phyloP scores from a whole-genome alignment of 1,140 invertebrate species.

The Aphelenchoides fujianensis region DNA sequence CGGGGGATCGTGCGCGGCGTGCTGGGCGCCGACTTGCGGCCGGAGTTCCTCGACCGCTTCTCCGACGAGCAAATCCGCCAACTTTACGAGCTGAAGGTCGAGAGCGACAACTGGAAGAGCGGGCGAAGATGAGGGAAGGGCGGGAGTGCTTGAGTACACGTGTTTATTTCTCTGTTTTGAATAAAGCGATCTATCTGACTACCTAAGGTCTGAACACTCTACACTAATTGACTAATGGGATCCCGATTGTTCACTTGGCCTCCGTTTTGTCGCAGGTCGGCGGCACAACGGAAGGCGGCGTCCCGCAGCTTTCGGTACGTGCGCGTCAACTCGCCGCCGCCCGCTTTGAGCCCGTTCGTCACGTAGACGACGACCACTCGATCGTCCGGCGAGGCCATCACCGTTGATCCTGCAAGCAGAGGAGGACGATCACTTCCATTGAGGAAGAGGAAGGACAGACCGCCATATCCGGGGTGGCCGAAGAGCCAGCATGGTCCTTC shows the following conservation, averaged over 20 bases:
- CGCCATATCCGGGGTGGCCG: constrained; percentile 56
- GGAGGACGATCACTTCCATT: not conserved
- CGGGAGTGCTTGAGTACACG: not conserved
- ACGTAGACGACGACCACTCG: constrained; percentile 55
- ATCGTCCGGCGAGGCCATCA: constrained; percentile 57
- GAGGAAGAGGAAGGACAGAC: constrained; percentile 4
- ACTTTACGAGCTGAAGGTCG: constrained; percentile 49
- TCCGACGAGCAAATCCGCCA: constrained; percentile 53
- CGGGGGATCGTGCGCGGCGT: constrained; percentile 30
- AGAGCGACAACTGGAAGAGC: constrained; percentile 36
- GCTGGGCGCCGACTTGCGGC: constrained; percentile 45
- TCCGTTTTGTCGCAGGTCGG: constrained; percentile 5
- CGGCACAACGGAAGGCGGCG: constrained; percentile 26
- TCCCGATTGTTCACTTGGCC: not conserved
- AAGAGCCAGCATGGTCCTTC: constrained; percentile 43
- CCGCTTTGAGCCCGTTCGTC: constrained; percentile 54
- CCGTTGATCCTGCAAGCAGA: constrained; percentile 40
- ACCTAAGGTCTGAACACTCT: not conserved
- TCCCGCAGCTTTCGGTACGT: constrained; percentile 45
- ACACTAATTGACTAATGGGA: not conserved
- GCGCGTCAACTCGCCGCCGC: constrained; percentile 54
- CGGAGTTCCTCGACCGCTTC: constrained; percentile 38
- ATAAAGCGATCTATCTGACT: not conserved
- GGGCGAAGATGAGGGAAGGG: not conserved
- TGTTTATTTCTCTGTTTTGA: not conserved